Conservation (phyloP, 2,888 invertebrate species). For the Melieria crassipennis region DNA sequence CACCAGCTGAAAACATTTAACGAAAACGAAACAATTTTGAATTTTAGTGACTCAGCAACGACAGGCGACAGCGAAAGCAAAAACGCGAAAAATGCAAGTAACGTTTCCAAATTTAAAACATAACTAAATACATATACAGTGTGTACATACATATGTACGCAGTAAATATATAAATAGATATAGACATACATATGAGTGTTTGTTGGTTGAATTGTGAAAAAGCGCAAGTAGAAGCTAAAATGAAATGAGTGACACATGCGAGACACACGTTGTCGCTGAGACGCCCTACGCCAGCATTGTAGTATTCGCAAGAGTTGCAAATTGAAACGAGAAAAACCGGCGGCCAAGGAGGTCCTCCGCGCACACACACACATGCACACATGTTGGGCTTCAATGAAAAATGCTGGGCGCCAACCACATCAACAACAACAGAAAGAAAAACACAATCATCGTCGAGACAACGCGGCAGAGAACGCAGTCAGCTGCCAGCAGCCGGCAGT, state of each 20-base stretch:
- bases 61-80: too few relatives aligned
- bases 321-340: neutral
- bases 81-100: too few relatives aligned
- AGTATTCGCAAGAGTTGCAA: neutral
- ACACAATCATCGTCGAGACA: neutral
- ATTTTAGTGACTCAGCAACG: too few relatives aligned
- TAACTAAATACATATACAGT: too few relatives aligned
- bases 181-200: too few relatives aligned
- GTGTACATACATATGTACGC: too few relatives aligned
- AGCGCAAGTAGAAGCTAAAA: neutral
- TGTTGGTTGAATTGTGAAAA: too few relatives aligned
- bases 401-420: slow-evolving; percentile 4
- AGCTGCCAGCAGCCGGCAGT: neutral
- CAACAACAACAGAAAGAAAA: neutral
- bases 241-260: slow-evolving; percentile 26
- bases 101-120: too few relatives aligned
- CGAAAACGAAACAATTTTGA: too few relatives aligned
- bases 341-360: slow-evolving; percentile 3
- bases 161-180: too few relatives aligned
- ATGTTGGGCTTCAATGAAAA: neutral
- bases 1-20: too few relatives aligned
- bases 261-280: slow-evolving; percentile 21
- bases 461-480: neutral
- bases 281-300: too few relatives aligned
- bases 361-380: neutral